Conservation (phyloP, 2,888 invertebrate genomes). For the Sesia bembeciformis region DNA sequence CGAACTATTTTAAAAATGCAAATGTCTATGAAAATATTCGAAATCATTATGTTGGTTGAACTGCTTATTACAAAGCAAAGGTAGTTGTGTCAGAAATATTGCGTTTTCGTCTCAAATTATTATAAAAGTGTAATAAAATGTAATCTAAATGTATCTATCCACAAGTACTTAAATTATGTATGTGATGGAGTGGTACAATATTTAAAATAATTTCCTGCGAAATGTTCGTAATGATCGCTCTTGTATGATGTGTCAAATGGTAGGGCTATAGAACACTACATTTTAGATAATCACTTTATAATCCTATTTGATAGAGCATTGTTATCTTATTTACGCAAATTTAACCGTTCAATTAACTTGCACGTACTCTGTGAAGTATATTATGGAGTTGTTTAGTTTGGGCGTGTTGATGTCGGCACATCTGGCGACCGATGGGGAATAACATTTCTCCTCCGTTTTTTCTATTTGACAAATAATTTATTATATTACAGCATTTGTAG, state of each 20-base stretch:
- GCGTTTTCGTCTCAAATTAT: slow-evolving; percentile 49
- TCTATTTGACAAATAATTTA: slow-evolving; percentile 22
- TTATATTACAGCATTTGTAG: background rate
- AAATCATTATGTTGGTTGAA: slow-evolving; percentile 23
- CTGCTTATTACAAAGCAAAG: slow-evolving; percentile 61
- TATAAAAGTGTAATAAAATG: slow-evolving; percentile 37
- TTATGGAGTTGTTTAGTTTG: slow-evolving; percentile 11
- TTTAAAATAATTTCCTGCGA: background rate
- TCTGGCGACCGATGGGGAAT: slow-evolving; percentile 32
- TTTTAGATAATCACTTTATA: slow-evolving; percentile 44
- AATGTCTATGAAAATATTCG: background rate
- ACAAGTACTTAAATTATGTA: slow-evolving; percentile 6
- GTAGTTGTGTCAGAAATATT: slow-evolving; percentile 60
- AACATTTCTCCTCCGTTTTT: slow-evolving; percentile 33
- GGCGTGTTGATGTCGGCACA: slow-evolving; percentile 42
- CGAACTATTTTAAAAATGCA: no score
- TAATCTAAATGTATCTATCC: slow-evolving; percentile 20
- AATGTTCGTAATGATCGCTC: slow-evolving; percentile 6
- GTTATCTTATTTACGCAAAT: slow-evolving; percentile 16
- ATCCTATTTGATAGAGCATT: slow-evolving; percentile 27
- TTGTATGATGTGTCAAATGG: slow-evolving; percentile 59
- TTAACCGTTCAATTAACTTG: slow-evolving; percentile 13
- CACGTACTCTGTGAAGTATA: background rate
- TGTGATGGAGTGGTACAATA: slow-evolving; percentile 2
- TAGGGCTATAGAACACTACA: slow-evolving; percentile 39